Evolutionary conservation across 2,797 vertebrate genomes (phyloP), one percentile per base, ranked within the genome.

Genomic region (Sylvilagus floridanus): DNA sequence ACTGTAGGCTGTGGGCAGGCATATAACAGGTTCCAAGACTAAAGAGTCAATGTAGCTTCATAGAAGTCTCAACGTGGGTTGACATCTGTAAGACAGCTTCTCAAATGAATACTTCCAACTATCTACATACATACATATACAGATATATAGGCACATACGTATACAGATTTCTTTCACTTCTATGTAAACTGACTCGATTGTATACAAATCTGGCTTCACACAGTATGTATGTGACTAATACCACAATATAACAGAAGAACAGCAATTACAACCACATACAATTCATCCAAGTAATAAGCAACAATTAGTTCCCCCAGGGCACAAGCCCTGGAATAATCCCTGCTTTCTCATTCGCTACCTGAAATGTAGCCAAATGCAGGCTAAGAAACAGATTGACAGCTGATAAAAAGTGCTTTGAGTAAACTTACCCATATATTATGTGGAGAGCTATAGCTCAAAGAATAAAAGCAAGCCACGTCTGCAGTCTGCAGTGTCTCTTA

Each of bases 361-460:
- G 76, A 95, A 94, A 88, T 73, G 16, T 30, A 92, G 95, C 69
- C 91, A 96, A 75, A 91, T 60, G 30, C 57, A 87, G n/a, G 66
- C 47, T 93, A 57, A 72, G 92, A 94, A 88, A 47, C 78, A 94
- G 92, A 96, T 66, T 90, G 93, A 79, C 90, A 84, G 79, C 57
- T 77, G 92, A 81, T 86, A 89, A 91, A 47, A 84, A 96, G 65
- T 66, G 42, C 62, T 88, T 93, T 81, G 68, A 94, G 89, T 91
- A 93, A 97, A 96, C 30, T 73, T 90, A 89, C 79, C 85, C 72
- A 52, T 50, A 32, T 86, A 92, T 93, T 96, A 88, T 72, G 66
- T 42, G 47, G 84, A 95, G 89, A 60, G 65, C 65, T 76, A 24
- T 3, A 82, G 84, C 52, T 94, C 84, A 24, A 14, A 82, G 84